phyloP scores from a whole-genome alignment of 2,113 vertebrate genomes.

The Calidris pugnax region DNA sequence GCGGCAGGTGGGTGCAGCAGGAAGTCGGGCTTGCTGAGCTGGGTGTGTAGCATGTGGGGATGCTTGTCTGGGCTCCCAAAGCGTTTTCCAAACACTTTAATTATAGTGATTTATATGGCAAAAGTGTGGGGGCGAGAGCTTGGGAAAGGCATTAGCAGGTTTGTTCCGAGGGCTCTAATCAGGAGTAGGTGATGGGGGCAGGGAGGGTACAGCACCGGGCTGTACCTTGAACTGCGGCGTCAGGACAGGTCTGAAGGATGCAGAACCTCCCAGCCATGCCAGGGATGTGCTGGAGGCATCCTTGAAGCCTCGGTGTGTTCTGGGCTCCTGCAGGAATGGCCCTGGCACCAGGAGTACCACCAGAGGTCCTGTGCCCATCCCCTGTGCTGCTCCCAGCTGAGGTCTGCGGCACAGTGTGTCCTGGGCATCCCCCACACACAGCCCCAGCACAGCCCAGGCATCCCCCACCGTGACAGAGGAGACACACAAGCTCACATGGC shows the following conservation, averaged over 20 bases:
- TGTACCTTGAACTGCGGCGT: not conserved
- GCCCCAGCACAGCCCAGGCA: fast-evolving
- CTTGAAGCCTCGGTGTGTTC: fast-evolving
- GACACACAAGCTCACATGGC: fast-evolving
- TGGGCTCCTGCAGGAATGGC: not conserved
- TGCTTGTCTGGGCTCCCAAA: constrained; percentile 60
- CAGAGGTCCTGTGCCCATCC: fast-evolving
- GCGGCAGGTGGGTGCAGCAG: constrained; percentile 43
- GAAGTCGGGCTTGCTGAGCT: constrained; percentile 47
- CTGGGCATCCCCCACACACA: fast-evolving
- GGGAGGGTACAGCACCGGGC: not conserved
- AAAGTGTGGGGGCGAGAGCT: constrained; percentile 61
- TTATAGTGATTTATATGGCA: constrained; percentile 68
- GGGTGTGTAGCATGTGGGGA: constrained; percentile 59
- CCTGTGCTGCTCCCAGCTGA: fast-evolving
- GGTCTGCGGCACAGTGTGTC: not conserved
- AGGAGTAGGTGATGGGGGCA: not conserved
- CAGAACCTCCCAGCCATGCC: not conserved
- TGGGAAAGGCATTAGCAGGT: constrained; percentile 54
- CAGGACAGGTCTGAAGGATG: constrained; percentile 13
- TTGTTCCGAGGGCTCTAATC: constrained; percentile 61
- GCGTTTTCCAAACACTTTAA: constrained; percentile 65
- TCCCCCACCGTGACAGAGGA: not conserved
- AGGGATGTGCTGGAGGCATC: not conserved
- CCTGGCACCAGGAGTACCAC: not conserved